Conservation (phyloP, 2,797 vertebrate genomes). For the Pseudochirops cupreus region DNA sequence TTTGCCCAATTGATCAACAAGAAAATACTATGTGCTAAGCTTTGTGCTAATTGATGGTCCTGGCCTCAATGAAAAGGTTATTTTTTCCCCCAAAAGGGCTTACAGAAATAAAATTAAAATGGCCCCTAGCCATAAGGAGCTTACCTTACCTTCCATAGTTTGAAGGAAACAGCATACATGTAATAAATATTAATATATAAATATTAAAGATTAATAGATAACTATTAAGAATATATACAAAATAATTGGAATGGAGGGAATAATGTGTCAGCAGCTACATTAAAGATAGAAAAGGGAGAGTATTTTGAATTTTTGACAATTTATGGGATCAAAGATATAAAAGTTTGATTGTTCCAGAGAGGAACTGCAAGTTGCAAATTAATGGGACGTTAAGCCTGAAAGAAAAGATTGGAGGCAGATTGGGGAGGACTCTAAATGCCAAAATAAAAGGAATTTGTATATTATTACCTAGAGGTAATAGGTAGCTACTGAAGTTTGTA, state of each 20-base stretch:
- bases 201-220: not conserved
- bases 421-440: not conserved
- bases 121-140: not conserved
- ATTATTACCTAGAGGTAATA: not conserved
- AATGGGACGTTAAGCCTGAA: not conserved
- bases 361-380: not conserved
- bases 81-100: not conserved
- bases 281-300: not conserved
- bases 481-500: not conserved
- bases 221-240: not conserved
- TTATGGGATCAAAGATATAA: not conserved
- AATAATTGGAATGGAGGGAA: not conserved
- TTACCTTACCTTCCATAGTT: not conserved
- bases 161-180: not conserved
- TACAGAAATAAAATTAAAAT: not conserved
- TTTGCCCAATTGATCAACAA: conserved; percentile 17
- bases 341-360: not conserved
- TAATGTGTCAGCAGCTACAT: not conserved
- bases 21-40: not conserved
- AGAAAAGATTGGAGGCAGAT: not conserved
- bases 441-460: not conserved
- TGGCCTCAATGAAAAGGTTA: not conserved
- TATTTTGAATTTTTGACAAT: not conserved
- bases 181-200: not conserved
- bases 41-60: not conserved